Evolutionary conservation across 2,888 invertebrate genomes (phyloP).

Genomic region (Globia sparganii): DNA sequence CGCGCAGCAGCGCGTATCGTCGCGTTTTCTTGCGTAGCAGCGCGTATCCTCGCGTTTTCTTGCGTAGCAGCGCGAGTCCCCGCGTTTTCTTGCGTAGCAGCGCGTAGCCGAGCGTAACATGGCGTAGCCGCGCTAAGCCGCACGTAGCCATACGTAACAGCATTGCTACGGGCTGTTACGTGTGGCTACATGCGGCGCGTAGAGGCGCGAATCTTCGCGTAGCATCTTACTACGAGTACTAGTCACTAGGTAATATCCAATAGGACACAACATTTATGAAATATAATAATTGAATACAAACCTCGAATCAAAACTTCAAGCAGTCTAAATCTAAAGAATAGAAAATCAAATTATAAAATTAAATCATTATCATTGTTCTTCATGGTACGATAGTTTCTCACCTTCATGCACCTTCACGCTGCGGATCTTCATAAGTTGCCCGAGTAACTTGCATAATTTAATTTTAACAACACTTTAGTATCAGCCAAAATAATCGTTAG

Average conservation of each 20-base stretch:
- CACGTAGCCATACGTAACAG: background rate
- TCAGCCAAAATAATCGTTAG: constrained; percentile 16
- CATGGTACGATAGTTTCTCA: constrained; percentile 38
- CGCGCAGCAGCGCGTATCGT: background rate
- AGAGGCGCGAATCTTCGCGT: background rate
- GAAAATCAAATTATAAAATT: constrained; percentile 10
- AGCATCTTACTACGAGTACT: background rate
- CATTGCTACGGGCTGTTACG: too few relatives aligned
- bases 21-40: too few relatives aligned
- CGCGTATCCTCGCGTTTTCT: background rate
- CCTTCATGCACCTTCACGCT: constrained; percentile 28
- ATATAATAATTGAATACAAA: background rate
- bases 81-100: background rate
- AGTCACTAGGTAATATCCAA: background rate
- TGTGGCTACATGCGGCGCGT: too few relatives aligned
- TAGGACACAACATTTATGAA: background rate
- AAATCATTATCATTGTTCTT: constrained; percentile 17
- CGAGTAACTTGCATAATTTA: constrained; percentile 21
- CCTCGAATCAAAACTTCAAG: background rate
- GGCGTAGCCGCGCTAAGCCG: background rate
- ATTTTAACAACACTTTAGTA: constrained; percentile 22
- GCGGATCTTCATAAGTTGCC: constrained; percentile 20
- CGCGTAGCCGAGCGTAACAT: background rate
- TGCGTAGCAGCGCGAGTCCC: background rate
- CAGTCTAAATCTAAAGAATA: constrained; percentile 7